Conservation (phyloP, 1,140 invertebrate genomes). For the Tetramorium parvispinum region DNA sequence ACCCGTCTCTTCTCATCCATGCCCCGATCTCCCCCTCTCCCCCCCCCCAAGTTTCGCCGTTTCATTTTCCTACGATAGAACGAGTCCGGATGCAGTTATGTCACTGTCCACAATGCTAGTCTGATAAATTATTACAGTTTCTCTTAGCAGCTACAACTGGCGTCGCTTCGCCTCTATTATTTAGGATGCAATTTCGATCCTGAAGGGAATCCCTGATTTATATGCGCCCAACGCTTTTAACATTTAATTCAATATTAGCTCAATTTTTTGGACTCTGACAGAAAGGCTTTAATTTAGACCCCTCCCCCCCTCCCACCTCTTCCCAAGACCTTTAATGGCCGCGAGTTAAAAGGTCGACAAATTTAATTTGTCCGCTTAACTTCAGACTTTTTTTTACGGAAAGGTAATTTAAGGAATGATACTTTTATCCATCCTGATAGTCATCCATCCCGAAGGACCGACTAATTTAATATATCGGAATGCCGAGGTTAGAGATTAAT, state of each 20-base stretch:
- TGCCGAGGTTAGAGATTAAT: conserved; percentile 33
- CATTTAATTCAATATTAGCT: conserved; percentile 8
- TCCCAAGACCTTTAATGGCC: neutral
- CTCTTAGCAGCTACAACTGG: neutral
- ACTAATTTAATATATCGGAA: conserved; percentile 37
- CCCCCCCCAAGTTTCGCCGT: neutral
- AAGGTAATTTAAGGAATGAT: neutral
- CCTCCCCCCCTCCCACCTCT: too few species aligned
- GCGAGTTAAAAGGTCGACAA: conserved; percentile 7
- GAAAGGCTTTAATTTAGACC: neutral
- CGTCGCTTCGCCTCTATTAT: neutral
- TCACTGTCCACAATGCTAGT: conserved; percentile 39
- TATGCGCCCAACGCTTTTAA: conserved; percentile 12
- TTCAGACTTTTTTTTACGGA: neutral
- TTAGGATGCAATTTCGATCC: neutral
- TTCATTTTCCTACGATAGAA: conserved; percentile 45
- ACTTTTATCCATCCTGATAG: neutral
- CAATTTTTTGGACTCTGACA: conserved; percentile 9
- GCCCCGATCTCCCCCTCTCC: too few species aligned
- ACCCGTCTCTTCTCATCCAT: neutral
- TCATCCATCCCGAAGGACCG: neutral
- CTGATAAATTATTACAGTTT: conserved; percentile 51
- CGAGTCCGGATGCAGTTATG: conserved; percentile 42
- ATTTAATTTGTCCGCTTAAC: conserved; percentile 35
- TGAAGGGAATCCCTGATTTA: neutral